Conservation (phyloP, 2,888 invertebrate species). For the Metacarcinus magister region DNA sequence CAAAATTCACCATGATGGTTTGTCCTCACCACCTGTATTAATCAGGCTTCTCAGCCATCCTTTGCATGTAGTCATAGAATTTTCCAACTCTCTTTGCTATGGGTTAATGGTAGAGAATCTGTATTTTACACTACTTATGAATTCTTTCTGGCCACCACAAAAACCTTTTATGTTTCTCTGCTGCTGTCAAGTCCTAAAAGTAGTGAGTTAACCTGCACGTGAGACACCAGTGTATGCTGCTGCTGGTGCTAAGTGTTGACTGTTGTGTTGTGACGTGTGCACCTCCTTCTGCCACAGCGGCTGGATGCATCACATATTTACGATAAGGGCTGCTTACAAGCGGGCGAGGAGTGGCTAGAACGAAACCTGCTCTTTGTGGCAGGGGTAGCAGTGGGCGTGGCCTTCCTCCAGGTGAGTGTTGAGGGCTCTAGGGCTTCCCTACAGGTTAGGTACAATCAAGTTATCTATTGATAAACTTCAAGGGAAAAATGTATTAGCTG, state of each 20-base stretch:
- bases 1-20: not conserved
- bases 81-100: not conserved
- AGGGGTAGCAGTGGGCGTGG: slow-evolving; percentile 93
- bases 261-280: slow-evolving; percentile 36
- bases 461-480: not conserved
- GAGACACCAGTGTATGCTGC: not conserved
- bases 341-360: slow-evolving; percentile 97
- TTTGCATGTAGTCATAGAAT: not conserved
- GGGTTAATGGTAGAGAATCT: not conserved
- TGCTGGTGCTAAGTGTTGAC: not conserved
- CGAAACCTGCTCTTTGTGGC: slow-evolving; percentile 96
- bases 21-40: not conserved
- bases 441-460: not conserved
- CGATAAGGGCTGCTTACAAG: slow-evolving; percentile 97
- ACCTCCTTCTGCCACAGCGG: slow-evolving; percentile 86
- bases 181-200: not conserved
- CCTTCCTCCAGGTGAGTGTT: slow-evolving; percentile 93
- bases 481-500: not conserved
- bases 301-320: slow-evolving; percentile 92
- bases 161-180: not conserved
- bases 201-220: slow-evolving; percentile 37
- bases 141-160: not conserved
- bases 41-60: not conserved
- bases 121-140: not conserved
- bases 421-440: not conserved